Evolutionary conservation across 2,113 vertebrate species (phyloP), one percentile per base, ranked within the genome.

Genomic region (Picathartes gymnocephalus): DNA sequence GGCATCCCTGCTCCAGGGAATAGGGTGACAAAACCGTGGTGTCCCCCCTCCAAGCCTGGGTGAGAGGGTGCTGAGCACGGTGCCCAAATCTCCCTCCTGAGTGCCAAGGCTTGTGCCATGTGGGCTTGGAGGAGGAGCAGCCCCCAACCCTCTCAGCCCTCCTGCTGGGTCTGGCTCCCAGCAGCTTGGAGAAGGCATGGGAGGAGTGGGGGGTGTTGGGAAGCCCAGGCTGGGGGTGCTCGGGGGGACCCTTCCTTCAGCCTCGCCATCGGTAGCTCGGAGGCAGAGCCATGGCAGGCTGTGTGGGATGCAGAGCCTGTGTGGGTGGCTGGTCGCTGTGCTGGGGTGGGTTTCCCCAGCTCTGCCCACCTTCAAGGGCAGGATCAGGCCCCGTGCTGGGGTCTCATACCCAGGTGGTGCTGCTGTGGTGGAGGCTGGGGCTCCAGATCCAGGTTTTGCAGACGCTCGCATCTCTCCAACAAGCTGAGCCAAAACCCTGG

Each of bases 381-480:
- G 76, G 47, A 84, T 89, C 47, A 0, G 27, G 39, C 76, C 68
- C 62, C 0, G 2, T 2, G 3, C 28, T 44, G 50, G 62, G 88
- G 35, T 77, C 65, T 56, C 3, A 1, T 35, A 73, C 45, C 74
- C 66, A n/a, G 62, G 69, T 37, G 62, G 2, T 65, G 84, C 51
- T 80, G 91, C 72, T 86, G 80, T 2, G 0, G 57, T 60, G n/a
- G 79, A 45, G 60, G 58, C 77, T 76, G 81, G 61, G 35, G 79
- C 86, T 97, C 92, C 96, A 89, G 80, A 69, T 96, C 95, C 96
- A 95, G 93, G 90, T 90, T 96, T 97, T 97, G 85, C 92, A 88
- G 68, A 47, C 0, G 37, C 61, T 92, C 13, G 11, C 44, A 24
- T 83, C 65, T 84, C 85, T 93, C 88, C 1, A 6, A 70, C 57